Percentiles rank a stretch among this genome's conserved stretches.
Evolutionary conservation across 1,140 invertebrate genomes (phyloP).

Genomic region (Stratiolaelaps scimitus): DNA sequence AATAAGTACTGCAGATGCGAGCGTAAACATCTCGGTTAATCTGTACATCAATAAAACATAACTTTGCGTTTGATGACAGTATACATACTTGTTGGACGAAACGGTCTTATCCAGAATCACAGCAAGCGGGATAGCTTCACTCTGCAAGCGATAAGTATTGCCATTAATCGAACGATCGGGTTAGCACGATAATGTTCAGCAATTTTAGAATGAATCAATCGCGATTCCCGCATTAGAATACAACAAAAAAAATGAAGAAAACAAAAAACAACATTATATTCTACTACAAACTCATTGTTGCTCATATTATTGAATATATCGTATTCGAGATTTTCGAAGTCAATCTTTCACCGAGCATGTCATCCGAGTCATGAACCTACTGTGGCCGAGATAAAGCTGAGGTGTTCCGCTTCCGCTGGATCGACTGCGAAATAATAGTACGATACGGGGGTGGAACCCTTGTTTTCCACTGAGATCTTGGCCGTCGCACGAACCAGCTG

Average conservation of each 20-base stretch:
- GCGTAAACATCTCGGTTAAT: no score
- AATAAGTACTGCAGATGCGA: no score
- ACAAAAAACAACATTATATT: no score
- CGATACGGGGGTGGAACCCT: conserved; percentile 53
- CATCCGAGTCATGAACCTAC: conserved; percentile 37
- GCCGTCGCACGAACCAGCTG: conserved; percentile 71
- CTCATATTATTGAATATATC: background rate
- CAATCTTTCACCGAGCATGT: conserved; percentile 30
- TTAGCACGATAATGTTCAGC: background rate
- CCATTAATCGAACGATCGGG: background rate
- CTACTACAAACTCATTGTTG: no score
- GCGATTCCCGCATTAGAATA: no score
- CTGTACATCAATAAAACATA: no score
- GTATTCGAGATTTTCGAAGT: conserved; percentile 18
- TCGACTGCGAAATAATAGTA: conserved; percentile 61
- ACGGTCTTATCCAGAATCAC: background rate
- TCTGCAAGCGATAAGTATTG: background rate
- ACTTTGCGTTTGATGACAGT: no score
- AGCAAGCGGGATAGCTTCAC: background rate
- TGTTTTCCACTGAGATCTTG: conserved; percentile 68
- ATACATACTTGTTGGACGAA: background rate
- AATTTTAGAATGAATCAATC: no score
- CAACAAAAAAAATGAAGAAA: no score
- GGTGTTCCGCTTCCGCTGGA: conserved; percentile 47
- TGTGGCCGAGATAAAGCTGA: conserved; percentile 58